Evolutionary conservation across 2,113 vertebrate species (phyloP).

Genomic region (Leucopternis melanops): DNA sequence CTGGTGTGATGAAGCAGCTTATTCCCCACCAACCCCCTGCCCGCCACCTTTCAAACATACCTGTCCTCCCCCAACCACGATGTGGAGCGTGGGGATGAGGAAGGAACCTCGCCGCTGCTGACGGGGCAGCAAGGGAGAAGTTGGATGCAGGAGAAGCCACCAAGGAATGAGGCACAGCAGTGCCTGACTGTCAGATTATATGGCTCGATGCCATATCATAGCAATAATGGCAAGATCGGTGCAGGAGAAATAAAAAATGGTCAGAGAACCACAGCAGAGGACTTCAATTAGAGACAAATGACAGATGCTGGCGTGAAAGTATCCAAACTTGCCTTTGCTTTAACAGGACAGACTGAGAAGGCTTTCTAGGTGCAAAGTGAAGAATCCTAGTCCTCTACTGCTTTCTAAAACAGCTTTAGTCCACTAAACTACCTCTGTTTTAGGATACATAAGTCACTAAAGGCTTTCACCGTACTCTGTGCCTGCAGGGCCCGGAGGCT

Average conservation of each 20-base stretch:
- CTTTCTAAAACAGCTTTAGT: neutral
- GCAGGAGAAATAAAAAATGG: neutral
- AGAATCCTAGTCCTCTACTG: neutral
- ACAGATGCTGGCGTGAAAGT: neutral
- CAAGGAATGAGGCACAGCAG: neutral
- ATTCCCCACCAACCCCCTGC: neutral
- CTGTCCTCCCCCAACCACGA: rapidly evolving
- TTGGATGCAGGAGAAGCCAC: neutral
- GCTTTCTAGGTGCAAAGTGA: neutral
- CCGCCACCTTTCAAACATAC: neutral
- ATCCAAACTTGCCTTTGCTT: neutral
- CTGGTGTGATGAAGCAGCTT: neutral
- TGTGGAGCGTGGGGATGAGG: rapidly evolving
- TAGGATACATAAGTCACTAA: rapidly evolving
- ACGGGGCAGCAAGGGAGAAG: neutral
- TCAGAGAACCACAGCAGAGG: neutral
- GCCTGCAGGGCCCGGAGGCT: neutral
- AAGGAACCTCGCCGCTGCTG: neutral
- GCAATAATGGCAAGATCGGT: neutral
- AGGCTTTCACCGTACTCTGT: neutral
- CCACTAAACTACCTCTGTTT: neutral
- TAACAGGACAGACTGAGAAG: neutral
- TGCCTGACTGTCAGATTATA: neutral
- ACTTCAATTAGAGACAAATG: neutral
- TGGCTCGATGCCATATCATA: rapidly evolving